These are phyloP conservation scores for Cryptocephalus primarius DNA, from an alignment of 2,888 invertebrate species.

Conservation along the genomic window DNA sequence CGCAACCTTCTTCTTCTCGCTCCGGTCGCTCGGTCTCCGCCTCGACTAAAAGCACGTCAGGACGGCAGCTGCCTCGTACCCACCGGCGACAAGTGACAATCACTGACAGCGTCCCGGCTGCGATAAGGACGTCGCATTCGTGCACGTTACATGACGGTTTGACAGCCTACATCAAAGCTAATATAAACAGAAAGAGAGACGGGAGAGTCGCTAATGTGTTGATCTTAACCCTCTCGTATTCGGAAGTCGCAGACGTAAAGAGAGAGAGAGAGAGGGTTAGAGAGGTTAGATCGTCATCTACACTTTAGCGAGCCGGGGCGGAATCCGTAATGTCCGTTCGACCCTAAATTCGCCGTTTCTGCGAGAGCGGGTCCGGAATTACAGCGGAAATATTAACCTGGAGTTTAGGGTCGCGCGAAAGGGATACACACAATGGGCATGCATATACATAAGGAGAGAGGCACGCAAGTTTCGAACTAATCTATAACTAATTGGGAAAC, in stretches of 20 bases:
- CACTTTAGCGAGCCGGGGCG: conserved; percentile 6
- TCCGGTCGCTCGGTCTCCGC: background rate
- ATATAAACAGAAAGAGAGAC: conserved; percentile 24
- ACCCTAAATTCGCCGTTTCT: no score
- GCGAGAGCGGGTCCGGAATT: no score
- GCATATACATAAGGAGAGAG: no score
- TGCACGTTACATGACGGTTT: conserved; percentile 24
- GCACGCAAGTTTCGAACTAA: no score
- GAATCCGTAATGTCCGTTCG: background rate
- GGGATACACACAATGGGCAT: no score
- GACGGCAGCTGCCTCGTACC: conserved; percentile 7
- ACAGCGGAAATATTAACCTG: no score
- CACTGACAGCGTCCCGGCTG: conserved; percentile 14
- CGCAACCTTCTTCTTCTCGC: background rate
- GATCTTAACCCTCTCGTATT: conserved; percentile 20
- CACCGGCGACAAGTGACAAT: conserved; percentile 22
- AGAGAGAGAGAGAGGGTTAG: conserved; percentile 9
- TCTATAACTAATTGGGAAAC: no score
- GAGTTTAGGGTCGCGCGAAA: no score
- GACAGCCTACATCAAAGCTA: conserved; percentile 32
- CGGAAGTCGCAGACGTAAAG: background rate
- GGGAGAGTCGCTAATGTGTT: conserved; percentile 27
- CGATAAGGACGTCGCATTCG: conserved; percentile 19
- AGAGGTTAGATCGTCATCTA: conserved; percentile 6
- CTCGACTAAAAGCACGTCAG: conserved; percentile 2